Conservation (phyloP, 2,888 invertebrate genomes). For the Drosophila pseudotakahashii region DNA sequence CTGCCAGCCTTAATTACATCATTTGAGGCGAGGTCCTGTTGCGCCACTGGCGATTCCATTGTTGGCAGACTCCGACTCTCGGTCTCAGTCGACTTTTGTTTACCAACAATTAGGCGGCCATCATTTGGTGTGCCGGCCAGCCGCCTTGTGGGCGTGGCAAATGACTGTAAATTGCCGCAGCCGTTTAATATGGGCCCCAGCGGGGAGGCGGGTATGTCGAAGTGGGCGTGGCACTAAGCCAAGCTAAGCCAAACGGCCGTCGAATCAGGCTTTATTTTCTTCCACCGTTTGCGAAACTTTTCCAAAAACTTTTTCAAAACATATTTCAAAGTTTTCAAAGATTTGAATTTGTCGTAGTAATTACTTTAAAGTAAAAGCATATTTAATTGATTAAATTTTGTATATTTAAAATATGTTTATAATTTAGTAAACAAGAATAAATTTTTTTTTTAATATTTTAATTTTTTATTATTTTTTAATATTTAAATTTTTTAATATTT, state of each 20-base stretch:
- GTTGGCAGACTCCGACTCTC: conserved; percentile 32
- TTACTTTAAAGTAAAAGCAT: too few species aligned
- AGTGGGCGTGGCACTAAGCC: conserved; percentile 47
- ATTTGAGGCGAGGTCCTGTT: conserved; percentile 74
- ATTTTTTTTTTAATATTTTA: too few species aligned
- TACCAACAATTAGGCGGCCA: conserved; percentile 74
- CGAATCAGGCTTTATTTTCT: conserved; percentile 21
- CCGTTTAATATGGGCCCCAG: conserved; percentile 67
- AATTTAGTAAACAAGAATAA: too few species aligned
- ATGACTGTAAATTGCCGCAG: conserved; percentile 69
- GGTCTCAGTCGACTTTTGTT: conserved; percentile 62
- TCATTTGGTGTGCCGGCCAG: conserved; percentile 42
- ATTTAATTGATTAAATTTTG: too few species aligned
- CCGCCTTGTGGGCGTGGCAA: conserved; percentile 65
- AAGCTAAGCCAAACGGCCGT: conserved; percentile 29
- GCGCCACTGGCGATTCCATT: conserved; percentile 51
- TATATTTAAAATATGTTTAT: too few species aligned
- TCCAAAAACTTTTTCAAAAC: background rate
- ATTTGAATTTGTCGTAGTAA: background rate
- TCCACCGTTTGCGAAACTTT: background rate
- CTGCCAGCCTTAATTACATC: conserved; percentile 75
- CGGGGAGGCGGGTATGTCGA: background rate
- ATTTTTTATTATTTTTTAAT: too few species aligned
- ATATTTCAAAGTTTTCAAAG: background rate
- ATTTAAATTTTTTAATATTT: too few species aligned